Conservation (phyloP, 2,797 vertebrate genomes). For the Trachurus trachurus region DNA sequence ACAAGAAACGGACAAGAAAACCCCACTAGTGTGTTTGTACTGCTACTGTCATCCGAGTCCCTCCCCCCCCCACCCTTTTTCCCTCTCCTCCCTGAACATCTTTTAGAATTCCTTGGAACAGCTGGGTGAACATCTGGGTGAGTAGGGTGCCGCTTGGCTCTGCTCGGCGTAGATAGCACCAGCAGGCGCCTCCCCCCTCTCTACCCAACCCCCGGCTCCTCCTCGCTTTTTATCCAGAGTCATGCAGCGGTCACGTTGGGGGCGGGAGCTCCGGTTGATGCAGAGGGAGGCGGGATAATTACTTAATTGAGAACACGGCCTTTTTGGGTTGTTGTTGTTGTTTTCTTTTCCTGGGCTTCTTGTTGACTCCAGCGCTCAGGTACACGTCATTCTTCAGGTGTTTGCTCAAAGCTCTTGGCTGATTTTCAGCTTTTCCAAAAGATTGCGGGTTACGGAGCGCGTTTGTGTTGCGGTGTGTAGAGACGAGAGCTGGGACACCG, state of each 20-base stretch:
- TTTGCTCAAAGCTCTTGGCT: slow-evolving; percentile 16
- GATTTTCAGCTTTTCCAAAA: slow-evolving; percentile 17
- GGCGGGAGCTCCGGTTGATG: slow-evolving; percentile 33
- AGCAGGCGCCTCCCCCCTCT: slow-evolving; percentile 25
- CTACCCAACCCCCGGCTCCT: background rate
- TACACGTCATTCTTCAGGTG: slow-evolving; percentile 11
- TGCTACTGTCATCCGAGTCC: slow-evolving; percentile 26
- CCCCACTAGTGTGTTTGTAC: too few species aligned
- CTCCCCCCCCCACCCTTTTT: background rate
- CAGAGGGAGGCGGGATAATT: slow-evolving; percentile 50
- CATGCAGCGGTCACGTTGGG: slow-evolving; percentile 52
- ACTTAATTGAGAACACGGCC: slow-evolving; percentile 56
- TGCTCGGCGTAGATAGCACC: slow-evolving; percentile 41
- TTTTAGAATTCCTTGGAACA: slow-evolving; percentile 69
- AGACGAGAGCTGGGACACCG: too few species aligned
- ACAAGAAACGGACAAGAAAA: too few species aligned
- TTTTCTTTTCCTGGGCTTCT: background rate
- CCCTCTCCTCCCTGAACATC: slow-evolving; percentile 51
- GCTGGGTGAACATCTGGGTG: slow-evolving; percentile 79
- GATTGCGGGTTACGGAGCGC: too few species aligned
- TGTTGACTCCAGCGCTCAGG: slow-evolving; percentile 33
- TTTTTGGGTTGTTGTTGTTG: slow-evolving; percentile 15
- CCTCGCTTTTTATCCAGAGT: slow-evolving; percentile 51
- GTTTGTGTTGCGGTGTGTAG: too few species aligned
- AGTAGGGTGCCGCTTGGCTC: slow-evolving; percentile 51